Conservation (phyloP, 1,140 invertebrate genomes). For the Diorhabda elongata region DNA sequence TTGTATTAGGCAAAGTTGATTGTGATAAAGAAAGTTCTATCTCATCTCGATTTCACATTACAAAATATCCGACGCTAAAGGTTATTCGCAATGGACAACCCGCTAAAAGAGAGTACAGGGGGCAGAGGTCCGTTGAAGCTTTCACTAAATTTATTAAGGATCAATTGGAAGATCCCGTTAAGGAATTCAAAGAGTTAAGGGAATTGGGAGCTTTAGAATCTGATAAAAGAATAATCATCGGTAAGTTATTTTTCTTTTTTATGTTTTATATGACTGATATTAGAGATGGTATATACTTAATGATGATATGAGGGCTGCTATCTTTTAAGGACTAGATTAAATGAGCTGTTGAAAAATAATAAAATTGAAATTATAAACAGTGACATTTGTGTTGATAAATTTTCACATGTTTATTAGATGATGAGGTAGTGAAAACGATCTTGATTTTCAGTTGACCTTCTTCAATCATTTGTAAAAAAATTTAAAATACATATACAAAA, state of each 20-base stretch:
- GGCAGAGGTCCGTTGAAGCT: constrained; percentile 75
- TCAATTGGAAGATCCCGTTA: constrained; percentile 86
- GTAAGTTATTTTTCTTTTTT: constrained; percentile 41
- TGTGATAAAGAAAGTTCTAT: constrained; percentile 86
- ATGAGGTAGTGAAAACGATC: no score
- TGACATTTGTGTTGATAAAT: no score
- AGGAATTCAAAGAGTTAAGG: constrained; percentile 69
- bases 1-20: constrained; percentile 95
- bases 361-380: no score
- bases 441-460: no score
- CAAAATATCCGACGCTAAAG: constrained; percentile 98
- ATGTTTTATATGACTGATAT: no score
- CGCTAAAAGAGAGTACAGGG: constrained; percentile 93
- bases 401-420: no score
- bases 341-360: no score
- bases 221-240: constrained; percentile 88
- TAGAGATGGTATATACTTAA: no score
- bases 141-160: constrained; percentile 84
- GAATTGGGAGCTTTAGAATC: constrained; percentile 78
- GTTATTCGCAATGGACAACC: constrained; percentile 91
- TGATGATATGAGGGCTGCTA: no score
- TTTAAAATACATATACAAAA: no score
- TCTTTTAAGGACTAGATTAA: no score
- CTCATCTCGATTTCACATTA: constrained; percentile 89
- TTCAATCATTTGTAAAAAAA: no score